Conservation (phyloP, 2,888 invertebrate species). For the Norana najaformis region DNA sequence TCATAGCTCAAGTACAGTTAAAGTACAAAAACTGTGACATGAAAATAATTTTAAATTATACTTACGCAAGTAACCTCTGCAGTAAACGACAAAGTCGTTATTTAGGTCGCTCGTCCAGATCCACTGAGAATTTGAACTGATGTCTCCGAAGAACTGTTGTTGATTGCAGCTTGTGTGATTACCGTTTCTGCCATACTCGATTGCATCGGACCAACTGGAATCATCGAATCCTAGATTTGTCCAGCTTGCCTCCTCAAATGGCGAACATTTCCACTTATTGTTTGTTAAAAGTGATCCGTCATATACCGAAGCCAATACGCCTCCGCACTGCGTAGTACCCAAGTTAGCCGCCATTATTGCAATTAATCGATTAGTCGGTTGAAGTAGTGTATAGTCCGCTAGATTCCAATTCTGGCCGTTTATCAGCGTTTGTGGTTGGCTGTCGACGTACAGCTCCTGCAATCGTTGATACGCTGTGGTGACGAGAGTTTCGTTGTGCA, state of each 20-base stretch:
- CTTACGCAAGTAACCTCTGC: too few species aligned
- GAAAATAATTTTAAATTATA: too few species aligned
- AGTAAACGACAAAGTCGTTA: slow-evolving; percentile 27
- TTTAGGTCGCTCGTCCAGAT: slow-evolving; percentile 19
- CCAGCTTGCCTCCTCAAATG: background rate
- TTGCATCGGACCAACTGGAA: background rate
- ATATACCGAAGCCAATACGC: background rate
- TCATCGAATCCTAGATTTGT: background rate
- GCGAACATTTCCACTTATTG: background rate
- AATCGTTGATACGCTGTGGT: background rate
- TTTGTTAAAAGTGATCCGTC: background rate
- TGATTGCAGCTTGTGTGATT: background rate
- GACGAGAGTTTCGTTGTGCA: background rate
- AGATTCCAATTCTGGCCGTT: background rate
- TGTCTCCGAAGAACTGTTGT: background rate
- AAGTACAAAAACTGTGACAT: too few species aligned
- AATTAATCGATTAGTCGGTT: background rate
- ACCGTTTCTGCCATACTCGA: slow-evolving; percentile 21
- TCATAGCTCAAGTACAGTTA: too few species aligned
- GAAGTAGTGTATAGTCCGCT: background rate
- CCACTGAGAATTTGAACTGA: slow-evolving; percentile 20
- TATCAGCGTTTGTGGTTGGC: background rate
- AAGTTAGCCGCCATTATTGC: background rate
- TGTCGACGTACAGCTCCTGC: background rate
- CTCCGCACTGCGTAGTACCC: background rate